A percentile compares a stretch with the other conserved stretches of the same genome.
These are phyloP conservation scores for Cephus sareptanus DNA, from an alignment of 2,888 invertebrate species.

Conservation along the genomic window DNA sequence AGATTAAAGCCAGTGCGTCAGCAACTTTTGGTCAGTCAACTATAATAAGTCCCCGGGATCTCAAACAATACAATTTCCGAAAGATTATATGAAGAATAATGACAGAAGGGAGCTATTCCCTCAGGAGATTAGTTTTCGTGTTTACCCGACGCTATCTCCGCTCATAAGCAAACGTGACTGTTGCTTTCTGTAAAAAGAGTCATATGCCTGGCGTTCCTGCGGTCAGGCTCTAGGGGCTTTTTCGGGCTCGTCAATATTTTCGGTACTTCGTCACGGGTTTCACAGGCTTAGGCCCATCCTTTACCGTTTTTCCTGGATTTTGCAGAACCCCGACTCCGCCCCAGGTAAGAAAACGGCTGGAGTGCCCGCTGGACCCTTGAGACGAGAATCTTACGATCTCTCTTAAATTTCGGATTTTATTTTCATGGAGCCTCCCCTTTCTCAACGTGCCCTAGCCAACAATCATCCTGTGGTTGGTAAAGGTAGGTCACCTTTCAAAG, in stretches of 20 bases:
- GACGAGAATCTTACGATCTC: slow-evolving; percentile 16
- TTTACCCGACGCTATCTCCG: slow-evolving; percentile 37
- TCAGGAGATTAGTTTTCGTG: slow-evolving; percentile 46
- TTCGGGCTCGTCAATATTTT: slow-evolving; percentile 44
- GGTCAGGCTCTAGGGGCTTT: neutral
- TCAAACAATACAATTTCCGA: slow-evolving; percentile 54
- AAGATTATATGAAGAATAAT: slow-evolving; percentile 52
- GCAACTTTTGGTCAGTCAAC: slow-evolving; percentile 46
- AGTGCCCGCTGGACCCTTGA: slow-evolving; percentile 34
- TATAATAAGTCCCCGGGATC: slow-evolving; percentile 42
- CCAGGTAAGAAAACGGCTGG: slow-evolving; percentile 7
- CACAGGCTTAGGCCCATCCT: neutral
- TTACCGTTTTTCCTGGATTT: slow-evolving; percentile 1
- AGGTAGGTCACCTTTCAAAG: slow-evolving; percentile 25
- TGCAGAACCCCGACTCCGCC: neutral
- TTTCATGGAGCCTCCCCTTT: neutral
- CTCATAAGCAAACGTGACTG: slow-evolving; percentile 51
- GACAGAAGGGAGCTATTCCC: slow-evolving; percentile 26
- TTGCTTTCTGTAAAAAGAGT: slow-evolving; percentile 35
- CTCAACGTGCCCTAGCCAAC: neutral
- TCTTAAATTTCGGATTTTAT: neutral
- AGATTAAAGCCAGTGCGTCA: slow-evolving; percentile 57
- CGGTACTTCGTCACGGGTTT: slow-evolving; percentile 27
- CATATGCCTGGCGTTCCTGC: neutral
- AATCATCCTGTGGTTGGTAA: slow-evolving; percentile 6